Base-by-base conservation (phyloP, 1,140 invertebrate species). In the Eumaeus atala region DNA sequence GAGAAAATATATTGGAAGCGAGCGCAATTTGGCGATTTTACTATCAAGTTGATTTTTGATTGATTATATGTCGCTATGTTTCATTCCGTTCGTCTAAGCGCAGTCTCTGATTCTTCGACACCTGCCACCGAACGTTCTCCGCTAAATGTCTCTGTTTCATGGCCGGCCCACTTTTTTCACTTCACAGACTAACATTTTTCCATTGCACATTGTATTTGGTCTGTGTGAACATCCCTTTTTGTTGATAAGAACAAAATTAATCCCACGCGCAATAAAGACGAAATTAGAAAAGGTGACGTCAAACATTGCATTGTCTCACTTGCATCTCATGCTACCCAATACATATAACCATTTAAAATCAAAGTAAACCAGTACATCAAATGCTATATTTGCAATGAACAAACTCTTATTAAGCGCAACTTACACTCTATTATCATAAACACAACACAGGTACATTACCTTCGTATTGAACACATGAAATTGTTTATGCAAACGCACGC, bases 81-180 rank as follows among this genome's bases (percentile, higher is more conserved):
- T 81, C 83, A 66, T 87, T 86, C 70, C 83, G 79, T 55, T 80
- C 75, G 61, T 87, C 83, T 59, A 82, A 73, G 59, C 79, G 79
- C 64, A 84, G 77, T 84, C 78, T 87, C 64, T 84, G 81, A 64
- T 74, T 74, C 79, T 84, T 84, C 61, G 67, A 73, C 79, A 72
- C 83, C 79, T 75, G 71, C 80, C 81, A 81, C 77, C 77, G 66
- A 61, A 75, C 76, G 64, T 72, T 77, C 63, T 72, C 66, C 61
- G 59, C 56, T 68, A 75, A 73, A 64, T 82, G 72, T 78, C 74
- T 71, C 72, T 74, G 67, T 83, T 74, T 84, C 83, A 84, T 87
- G 81, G 84, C 81, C 81, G 72, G 72, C 78, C 79, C 70, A 81
- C 75, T 86, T 80, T 71, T 74, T 56, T 72, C 77, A 81, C 79